Conservation (phyloP, 2,797 vertebrate genomes). For the Carapus acus region DNA sequence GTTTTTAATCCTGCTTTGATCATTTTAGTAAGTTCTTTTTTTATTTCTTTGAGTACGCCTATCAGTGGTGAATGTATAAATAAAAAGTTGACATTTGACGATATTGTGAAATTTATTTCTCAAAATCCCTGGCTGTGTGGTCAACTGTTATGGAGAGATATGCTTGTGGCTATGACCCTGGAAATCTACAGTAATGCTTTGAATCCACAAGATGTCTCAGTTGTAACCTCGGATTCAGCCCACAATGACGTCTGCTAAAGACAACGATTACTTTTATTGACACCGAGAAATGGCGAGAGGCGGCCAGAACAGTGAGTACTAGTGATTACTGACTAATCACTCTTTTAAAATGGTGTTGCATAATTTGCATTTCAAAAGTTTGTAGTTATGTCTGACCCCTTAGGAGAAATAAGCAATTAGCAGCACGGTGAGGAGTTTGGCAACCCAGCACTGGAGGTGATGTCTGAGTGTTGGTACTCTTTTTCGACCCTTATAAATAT, state of each 20-base stretch:
- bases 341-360: too few species aligned
- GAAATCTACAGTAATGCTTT: conserved; percentile 12
- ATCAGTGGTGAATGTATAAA: conserved; percentile 84
- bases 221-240: conserved; percentile 16
- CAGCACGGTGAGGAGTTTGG: too few species aligned
- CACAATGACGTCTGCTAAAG: conserved; percentile 6
- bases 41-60: conserved; percentile 74
- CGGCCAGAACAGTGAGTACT: neutral
- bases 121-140: neutral
- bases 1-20: conserved; percentile 71
- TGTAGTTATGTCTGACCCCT: too few species aligned
- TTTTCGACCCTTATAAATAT: conserved; percentile 6
- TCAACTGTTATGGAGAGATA: too few species aligned
- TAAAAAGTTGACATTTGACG: conserved; percentile 74
- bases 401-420: too few species aligned
- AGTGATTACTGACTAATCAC: neutral
- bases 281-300: neutral
- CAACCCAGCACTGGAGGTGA: too few species aligned
- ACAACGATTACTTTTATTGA: neutral
- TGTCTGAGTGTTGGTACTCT: too few species aligned
- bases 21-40: conserved; percentile 68
- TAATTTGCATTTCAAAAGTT: too few species aligned
- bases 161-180: too few species aligned
- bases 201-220: conserved; percentile 63
- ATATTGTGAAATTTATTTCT: conserved; percentile 34